Conservation (phyloP, 2,797 vertebrate species). For the Enteromius treurensis region DNA sequence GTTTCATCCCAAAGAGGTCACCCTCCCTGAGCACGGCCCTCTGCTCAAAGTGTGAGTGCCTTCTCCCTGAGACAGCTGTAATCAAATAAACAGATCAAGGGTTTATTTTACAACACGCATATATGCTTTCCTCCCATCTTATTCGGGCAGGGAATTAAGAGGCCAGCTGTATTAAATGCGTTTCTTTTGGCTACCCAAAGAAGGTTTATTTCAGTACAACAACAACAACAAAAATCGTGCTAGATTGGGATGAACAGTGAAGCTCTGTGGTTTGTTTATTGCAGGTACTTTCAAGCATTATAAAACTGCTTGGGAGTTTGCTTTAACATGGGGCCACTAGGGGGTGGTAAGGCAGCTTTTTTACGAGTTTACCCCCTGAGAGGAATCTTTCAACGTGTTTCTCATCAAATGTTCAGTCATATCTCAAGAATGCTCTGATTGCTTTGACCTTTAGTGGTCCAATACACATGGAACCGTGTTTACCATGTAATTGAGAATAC, state of each 20-base stretch:
- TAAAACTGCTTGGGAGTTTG: conserved; percentile 21
- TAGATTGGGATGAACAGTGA: conserved; percentile 4
- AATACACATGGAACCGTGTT: conserved; percentile 32
- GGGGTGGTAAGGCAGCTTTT: conserved; percentile 53
- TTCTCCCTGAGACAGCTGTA: conserved; percentile 70
- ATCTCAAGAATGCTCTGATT: conserved; percentile 50
- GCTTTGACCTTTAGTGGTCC: conserved; percentile 34
- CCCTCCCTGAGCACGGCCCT: conserved; percentile 49
- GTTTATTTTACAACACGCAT: conserved; percentile 65
- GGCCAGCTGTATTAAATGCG: conserved; percentile 53
- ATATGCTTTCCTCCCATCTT: conserved; percentile 57
- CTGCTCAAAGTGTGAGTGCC: conserved; percentile 57
- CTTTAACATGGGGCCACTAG: conserved; percentile 42
- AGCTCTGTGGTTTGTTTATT: conserved; percentile 39
- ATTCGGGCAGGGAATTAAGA: conserved; percentile 39
- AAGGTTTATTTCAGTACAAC: conserved; percentile 34
- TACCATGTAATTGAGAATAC: conserved; percentile 37
- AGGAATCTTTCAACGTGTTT: conserved; percentile 50
- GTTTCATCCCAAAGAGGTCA: conserved; percentile 70
- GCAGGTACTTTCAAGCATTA: conserved; percentile 23
- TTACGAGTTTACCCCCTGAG: conserved; percentile 35
- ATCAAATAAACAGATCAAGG: conserved; percentile 69
- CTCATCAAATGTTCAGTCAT: conserved; percentile 52
- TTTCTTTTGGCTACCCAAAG: conserved; percentile 24
- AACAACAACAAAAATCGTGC: conserved; percentile 4